Base-by-base conservation (phyloP, 2,888 invertebrate species). In the Andrena haemorrhoa region DNA sequence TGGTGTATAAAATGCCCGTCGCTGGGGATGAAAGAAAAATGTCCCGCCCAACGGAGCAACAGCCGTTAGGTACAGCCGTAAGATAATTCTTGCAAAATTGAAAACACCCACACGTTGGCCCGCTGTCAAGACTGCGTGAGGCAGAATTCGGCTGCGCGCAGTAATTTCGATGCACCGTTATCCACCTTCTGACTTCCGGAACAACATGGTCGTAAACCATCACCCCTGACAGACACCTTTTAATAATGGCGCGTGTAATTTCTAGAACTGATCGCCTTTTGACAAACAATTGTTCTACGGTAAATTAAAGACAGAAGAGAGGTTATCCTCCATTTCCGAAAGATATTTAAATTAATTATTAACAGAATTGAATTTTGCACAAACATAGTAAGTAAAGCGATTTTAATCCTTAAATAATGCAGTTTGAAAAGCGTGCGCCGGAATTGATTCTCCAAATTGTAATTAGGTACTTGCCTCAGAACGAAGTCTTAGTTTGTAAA, bases 51-150 rank as follows among this genome's bases (percentile, higher is more conserved):
- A 53, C 23, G 53, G 53, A 23, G 2, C 53, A 53, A 53, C 7
- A n/a, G 23, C 20, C 53, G 60, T 31, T 31, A 58, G 29, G 26
- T 20, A 16, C 58, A 58, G 4, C 26, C 10, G 58, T 10, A 58
- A 53, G 23, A 53, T 53, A 53, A 53, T 53, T 53, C 23, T 53
- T 53, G n/a, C 53, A 53, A 20, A 23, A 53, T 53, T 53, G 23
- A 8, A 53, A 53, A 23, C 53, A 53, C 53, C 53, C 16, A 58
- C 23, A 58, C 10, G 53, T 8, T 20, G 53, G 53, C 20, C 8
- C 20, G 53, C 23, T 8, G 20, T 20, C 2, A 8, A 53, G 20
- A 0, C 23, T 23, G 10, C 10, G 53, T 20, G 53, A 23, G 53
- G 23, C 20, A 53, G 53, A 53, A 23, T 53, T 53, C 53, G 53